Evolutionary conservation across 1,140 invertebrate species (phyloP).

Genomic region (Cyclargus thomasi): DNA sequence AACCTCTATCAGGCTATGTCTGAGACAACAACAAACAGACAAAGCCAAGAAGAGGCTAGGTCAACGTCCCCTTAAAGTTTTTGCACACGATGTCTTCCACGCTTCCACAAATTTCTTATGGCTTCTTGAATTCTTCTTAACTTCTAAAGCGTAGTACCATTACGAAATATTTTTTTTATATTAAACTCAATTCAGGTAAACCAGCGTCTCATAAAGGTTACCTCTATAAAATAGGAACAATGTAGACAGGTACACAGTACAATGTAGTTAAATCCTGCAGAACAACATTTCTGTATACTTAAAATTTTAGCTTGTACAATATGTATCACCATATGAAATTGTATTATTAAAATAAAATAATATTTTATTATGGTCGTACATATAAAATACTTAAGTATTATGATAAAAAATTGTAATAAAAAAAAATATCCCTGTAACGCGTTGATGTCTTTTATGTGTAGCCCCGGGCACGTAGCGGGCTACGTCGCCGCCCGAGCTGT

Average conservation of each 20-base stretch:
- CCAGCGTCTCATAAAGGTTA: too few relatives aligned
- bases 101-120: not conserved
- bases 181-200: too few relatives aligned
- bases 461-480: not conserved
- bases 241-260: too few relatives aligned
- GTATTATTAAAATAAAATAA: too few relatives aligned
- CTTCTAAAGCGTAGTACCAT: not conserved
- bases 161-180: too few relatives aligned
- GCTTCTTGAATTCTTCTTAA: not conserved
- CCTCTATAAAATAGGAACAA: too few relatives aligned
- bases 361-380: too few relatives aligned
- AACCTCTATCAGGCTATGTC: constrained; percentile 75
- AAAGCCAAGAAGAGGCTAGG: constrained; percentile 75
- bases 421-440: not conserved
- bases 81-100: constrained; percentile 19
- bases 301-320: too few relatives aligned
- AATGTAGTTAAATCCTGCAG: too few relatives aligned
- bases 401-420: not conserved
- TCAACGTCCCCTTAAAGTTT: constrained; percentile 43
- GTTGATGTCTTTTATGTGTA: not conserved
- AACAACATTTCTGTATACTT: too few relatives aligned
- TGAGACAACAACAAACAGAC: constrained; percentile 62
- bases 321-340: too few relatives aligned
- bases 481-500: too few relatives aligned
- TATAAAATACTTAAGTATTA: not conserved